Conservation (phyloP, 1,140 invertebrate genomes). For the Leptopilina boulardi region DNA sequence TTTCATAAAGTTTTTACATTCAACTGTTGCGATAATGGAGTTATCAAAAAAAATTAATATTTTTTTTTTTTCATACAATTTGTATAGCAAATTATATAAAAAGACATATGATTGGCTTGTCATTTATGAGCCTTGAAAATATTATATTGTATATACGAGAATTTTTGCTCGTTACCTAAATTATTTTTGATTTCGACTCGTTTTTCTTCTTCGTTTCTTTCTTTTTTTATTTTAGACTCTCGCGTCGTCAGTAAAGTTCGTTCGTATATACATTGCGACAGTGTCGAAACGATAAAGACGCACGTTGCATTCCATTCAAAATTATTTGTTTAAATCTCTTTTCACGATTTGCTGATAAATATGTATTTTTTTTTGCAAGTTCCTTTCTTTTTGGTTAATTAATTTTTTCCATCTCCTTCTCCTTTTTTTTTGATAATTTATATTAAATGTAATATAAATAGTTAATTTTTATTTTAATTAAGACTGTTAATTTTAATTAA, state of each 20-base stretch:
- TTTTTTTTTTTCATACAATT: background rate
- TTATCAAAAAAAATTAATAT: no score
- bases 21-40: background rate
- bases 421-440: no score
- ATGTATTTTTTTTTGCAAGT: background rate
- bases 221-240: slow-evolving; percentile 17
- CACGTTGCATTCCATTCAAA: slow-evolving; percentile 29
- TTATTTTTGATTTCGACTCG: slow-evolving; percentile 8
- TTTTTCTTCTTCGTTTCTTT: background rate
- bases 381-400: no score
- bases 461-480: background rate
- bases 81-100: background rate
- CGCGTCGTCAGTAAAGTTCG: background rate
- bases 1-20: background rate
- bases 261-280: slow-evolving; percentile 15
- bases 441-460: background rate
- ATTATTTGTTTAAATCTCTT: slow-evolving; percentile 27
- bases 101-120: background rate
- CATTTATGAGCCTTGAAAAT: slow-evolving; percentile 5
- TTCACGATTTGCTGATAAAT: background rate
- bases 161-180: slow-evolving; percentile 1
- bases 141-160: background rate
- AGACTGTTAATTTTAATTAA: background rate
- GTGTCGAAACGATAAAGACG: slow-evolving; percentile 12
- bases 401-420: no score